These are phyloP conservation scores for Dynastes grantii DNA, from an alignment of 2,888 invertebrate species.

Conservation along the genomic window DNA sequence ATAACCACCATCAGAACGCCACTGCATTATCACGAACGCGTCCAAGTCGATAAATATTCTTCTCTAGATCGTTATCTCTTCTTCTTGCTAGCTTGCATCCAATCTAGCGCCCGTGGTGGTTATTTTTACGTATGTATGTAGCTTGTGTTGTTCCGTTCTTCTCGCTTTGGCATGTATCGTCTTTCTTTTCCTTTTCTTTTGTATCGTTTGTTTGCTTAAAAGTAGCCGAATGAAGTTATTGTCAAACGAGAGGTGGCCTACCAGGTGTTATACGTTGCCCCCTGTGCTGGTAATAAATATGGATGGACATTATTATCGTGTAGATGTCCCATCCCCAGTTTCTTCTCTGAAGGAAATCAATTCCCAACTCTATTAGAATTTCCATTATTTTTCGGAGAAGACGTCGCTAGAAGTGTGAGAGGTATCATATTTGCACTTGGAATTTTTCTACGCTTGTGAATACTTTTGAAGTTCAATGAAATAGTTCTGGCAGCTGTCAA, in stretches of 20 bases:
- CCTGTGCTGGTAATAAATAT: constrained; percentile 59
- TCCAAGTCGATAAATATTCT: constrained; percentile 35
- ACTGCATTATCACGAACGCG: not conserved
- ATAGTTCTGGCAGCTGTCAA: not conserved
- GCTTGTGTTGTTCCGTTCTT: not conserved
- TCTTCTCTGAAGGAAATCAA: constrained; percentile 62
- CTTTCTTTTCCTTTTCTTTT: not conserved
- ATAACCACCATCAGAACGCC: constrained; percentile 14
- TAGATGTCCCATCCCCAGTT: constrained; percentile 65
- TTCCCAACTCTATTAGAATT: constrained; percentile 64
- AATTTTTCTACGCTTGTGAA: constrained; percentile 26
- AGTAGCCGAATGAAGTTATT: constrained; percentile 43
- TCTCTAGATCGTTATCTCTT: constrained; percentile 37
- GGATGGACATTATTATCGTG: constrained; percentile 60
- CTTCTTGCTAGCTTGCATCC: not conserved
- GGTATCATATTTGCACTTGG: constrained; percentile 35
- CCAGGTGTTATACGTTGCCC: constrained; percentile 55
- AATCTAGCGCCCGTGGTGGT: not conserved
- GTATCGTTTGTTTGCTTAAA: not conserved
- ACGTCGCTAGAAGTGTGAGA: not conserved
- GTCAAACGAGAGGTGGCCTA: constrained; percentile 50
- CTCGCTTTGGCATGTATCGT: not conserved
- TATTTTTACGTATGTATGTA: constrained; percentile 12
- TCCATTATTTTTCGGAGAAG: constrained; percentile 61
- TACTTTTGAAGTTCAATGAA: not conserved